A percentile compares a stretch with the other conserved stretches of the same genome.
Conservation (phyloP, 2,888 invertebrate genomes). For the Lasioglossum leucozonium region DNA sequence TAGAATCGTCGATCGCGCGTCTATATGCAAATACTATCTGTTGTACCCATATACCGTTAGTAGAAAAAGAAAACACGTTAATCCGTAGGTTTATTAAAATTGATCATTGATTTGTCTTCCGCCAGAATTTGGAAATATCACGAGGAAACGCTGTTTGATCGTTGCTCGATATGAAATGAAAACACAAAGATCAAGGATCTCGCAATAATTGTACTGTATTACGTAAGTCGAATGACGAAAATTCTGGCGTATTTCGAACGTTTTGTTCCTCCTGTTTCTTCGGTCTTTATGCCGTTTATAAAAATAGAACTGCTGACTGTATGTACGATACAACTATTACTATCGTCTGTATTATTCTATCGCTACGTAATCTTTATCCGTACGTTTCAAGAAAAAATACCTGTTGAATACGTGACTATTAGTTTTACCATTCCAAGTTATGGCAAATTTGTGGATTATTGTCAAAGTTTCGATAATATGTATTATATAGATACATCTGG, state of each 20-base stretch:
- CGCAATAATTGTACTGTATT: constrained; percentile 17
- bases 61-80: background rate
- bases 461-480: too few species aligned
- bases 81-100: background rate
- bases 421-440: background rate
- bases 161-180: background rate
- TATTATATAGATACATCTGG: too few species aligned
- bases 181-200: constrained; percentile 18
- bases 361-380: background rate
- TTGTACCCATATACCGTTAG: background rate
- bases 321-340: constrained; percentile 26
- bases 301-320: constrained; percentile 54
- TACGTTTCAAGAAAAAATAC: background rate
- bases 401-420: background rate
- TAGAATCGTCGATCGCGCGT: background rate
- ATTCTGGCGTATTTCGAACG: constrained; percentile 20
- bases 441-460: background rate
- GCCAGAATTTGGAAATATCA: constrained; percentile 7
- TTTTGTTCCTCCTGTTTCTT: constrained; percentile 23
- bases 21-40: background rate
- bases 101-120: background rate
- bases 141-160: background rate
- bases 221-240: background rate
- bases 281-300: constrained; percentile 24
- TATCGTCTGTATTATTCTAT: constrained; percentile 15